Evolutionary conservation across 2,797 vertebrate genomes (phyloP).

Genomic region (Scolopax rusticola): DNA sequence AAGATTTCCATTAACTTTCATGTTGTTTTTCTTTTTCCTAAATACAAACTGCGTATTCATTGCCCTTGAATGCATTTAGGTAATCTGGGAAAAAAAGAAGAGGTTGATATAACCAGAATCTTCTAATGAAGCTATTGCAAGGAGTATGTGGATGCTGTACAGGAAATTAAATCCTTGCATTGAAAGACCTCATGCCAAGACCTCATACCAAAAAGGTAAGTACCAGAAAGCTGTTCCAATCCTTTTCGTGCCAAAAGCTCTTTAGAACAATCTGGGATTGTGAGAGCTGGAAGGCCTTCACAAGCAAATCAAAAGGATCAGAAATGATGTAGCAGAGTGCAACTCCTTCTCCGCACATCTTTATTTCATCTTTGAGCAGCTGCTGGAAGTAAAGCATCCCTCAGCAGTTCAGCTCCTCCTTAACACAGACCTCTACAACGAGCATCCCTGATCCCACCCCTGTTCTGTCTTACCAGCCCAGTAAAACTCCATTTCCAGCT

Average conservation of each 20-base stretch:
- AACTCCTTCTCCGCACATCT: background rate
- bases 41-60: slow-evolving; percentile 49
- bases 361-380: background rate
- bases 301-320: background rate
- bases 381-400: background rate
- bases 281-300: background rate
- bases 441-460: background rate
- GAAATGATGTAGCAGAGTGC: background rate
- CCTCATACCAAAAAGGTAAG: background rate
- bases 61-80: slow-evolving; percentile 12
- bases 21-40: background rate
- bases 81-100: background rate
- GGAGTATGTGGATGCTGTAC: background rate
- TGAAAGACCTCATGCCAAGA: background rate
- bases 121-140: background rate
- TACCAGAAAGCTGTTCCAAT: background rate
- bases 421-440: background rate
- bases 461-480: background rate
- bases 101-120: background rate
- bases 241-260: background rate
- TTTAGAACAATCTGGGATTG: background rate
- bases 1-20: slow-evolving; percentile 56
- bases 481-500: background rate
- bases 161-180: slow-evolving; percentile 17
- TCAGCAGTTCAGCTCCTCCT: background rate